These are phyloP conservation scores for Dorcus hopei DNA, from an alignment of 2,888 invertebrate genomes.

Conservation along the genomic window DNA sequence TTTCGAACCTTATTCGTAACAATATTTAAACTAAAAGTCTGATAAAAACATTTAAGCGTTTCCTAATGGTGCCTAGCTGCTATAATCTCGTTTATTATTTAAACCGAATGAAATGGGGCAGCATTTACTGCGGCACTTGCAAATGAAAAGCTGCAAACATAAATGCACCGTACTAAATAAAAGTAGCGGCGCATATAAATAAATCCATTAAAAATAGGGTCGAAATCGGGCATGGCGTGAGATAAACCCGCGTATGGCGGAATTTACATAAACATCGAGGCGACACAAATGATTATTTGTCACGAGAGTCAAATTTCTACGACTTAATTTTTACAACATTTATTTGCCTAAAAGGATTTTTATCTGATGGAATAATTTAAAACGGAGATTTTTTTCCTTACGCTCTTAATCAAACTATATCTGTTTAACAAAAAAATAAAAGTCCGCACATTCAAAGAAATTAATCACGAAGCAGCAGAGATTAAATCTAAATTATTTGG, in stretches of 20 bases:
- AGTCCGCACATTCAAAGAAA: background rate
- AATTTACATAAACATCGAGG: slow-evolving; percentile 29
- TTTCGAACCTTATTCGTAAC: too few species aligned
- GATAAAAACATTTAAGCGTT: too few species aligned
- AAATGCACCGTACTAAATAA: background rate
- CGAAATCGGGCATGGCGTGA: slow-evolving; percentile 17
- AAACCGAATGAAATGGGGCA: too few species aligned
- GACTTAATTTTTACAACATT: slow-evolving; percentile 30
- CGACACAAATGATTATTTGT: slow-evolving; percentile 32
- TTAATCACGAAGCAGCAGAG: background rate
- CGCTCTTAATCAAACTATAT: background rate
- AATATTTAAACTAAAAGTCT: too few species aligned
- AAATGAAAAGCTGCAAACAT: too few species aligned
- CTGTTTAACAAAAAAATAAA: too few species aligned
- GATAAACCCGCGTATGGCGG: slow-evolving; percentile 12
- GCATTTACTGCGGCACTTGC: too few species aligned
- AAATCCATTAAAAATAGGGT: background rate
- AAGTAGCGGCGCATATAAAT: background rate
- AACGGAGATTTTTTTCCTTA: slow-evolving; percentile 3
- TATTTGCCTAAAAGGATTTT: slow-evolving; percentile 27
- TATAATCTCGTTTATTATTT: too few species aligned
- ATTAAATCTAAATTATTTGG: slow-evolving; percentile 1
- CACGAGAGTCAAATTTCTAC: slow-evolving; percentile 29
- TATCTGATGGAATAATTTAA: slow-evolving; percentile 25
- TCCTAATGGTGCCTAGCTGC: too few species aligned